phyloP scores from a whole-genome alignment of 53 echinoderm and acorn worm species.

The Mesocentrotus franciscanus region DNA sequence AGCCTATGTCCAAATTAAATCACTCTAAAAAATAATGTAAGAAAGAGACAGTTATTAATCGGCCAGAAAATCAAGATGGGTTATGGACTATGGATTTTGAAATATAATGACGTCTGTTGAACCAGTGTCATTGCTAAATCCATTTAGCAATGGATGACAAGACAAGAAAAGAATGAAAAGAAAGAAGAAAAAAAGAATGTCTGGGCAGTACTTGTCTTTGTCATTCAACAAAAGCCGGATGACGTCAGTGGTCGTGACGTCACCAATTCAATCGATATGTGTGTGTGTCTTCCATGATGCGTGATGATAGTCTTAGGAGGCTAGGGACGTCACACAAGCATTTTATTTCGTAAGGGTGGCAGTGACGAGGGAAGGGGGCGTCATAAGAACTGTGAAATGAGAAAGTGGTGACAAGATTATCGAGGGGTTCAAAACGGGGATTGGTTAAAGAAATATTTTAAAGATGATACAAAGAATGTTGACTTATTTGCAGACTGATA shows the following conservation, averaged over 20 bases:
- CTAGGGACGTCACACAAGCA: background rate
- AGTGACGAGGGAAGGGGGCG: background rate
- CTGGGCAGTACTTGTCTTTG: background rate
- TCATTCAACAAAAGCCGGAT: background rate
- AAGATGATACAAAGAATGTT: background rate
- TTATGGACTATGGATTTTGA: no score
- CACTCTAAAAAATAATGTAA: no score
- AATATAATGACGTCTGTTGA: background rate
- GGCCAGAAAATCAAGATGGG: no score
- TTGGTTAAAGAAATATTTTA: background rate
- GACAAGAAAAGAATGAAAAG: background rate
- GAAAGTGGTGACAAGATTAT: background rate
- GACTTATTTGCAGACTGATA: background rate
- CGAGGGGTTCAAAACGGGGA: background rate
- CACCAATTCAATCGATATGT: constrained; percentile 39
- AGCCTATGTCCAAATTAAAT: no score
- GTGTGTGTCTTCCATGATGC: background rate
- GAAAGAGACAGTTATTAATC: no score
- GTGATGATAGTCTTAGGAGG: background rate
- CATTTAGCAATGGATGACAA: background rate
- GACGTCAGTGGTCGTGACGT: constrained; percentile 16
- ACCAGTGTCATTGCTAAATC: background rate
- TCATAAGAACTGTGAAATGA: background rate
- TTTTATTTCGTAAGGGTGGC: background rate
- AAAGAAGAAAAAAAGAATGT: background rate